Evolutionary conservation across 2,113 vertebrate genomes (phyloP), one percentile per base, ranked within the genome.

Genomic region (Oncorhynchus mykiss): DNA sequence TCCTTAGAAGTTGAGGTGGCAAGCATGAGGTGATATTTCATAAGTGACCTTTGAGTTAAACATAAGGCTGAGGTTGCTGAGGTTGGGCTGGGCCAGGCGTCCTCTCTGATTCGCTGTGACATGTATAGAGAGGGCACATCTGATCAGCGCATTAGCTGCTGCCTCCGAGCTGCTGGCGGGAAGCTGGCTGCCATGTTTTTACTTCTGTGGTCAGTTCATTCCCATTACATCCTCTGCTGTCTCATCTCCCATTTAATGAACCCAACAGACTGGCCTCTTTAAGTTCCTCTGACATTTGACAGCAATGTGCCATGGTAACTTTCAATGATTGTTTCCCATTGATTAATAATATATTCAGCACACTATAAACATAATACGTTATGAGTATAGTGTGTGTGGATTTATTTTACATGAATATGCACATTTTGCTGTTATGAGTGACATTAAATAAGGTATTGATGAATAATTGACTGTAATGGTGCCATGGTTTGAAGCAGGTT

Each of bases 351-450:
- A 84, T 66, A 86, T 72, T 71, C 79, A 70, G 86, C 86, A 88
- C 39, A 49, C 39, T 87, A 90, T 93, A 91, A 93, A 94, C 91
- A 92, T 90, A 90, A 90, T 86, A 90, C 91, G 92, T 92, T 92
- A 89, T 79, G 84, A 80, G 87, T 85, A 78, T 14, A n/a, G 22
- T 31, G 51, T 3, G 49, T 57, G 49, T 57, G 70, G 2, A 87
- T 92, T 82, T 82, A 93, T 93, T 90, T 92, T 91, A 91, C 80
- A 93, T 93, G 88, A 91, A 90, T 82, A 84, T 89, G 87, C 90
- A 85, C 89, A 85, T 88, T 89, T 86, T 75, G 76, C 73, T 75
- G 72, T 84, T 86, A 82, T 91, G 91, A 91, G 82, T 88, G 90
- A 92, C 91, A 89, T 81, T 92, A 92, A 91, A 91, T 91, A 91